Evolutionary conservation across 2,113 vertebrate genomes (phyloP).

Genomic region (Paramisgurnus dabryanus): DNA sequence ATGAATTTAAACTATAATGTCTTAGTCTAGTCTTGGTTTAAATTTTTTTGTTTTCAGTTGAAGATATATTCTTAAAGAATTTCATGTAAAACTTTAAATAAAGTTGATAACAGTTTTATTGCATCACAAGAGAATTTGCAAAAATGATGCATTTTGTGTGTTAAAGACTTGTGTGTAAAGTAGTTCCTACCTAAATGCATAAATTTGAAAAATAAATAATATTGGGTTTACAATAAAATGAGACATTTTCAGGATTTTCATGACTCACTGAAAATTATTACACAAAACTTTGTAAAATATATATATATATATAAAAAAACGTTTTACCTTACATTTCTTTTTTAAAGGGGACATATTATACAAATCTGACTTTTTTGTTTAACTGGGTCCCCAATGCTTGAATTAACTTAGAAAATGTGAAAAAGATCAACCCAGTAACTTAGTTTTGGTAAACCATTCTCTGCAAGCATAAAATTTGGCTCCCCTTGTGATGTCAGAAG

Average conservation of each 20-base stretch:
- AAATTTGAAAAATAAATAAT: background rate
- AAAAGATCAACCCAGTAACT: no score
- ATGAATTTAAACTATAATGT: background rate
- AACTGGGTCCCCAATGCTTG: no score
- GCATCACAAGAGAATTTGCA: background rate
- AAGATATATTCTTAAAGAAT: background rate
- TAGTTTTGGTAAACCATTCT: no score
- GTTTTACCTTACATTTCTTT: no score
- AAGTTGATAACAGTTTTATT: background rate
- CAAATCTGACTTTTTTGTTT: no score
- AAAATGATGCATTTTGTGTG: background rate
- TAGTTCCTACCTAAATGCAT: background rate
- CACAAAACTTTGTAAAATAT: no score
- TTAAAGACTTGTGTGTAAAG: constrained; percentile 13
- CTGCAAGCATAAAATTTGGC: no score
- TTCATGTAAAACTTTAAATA: background rate
- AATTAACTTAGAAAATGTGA: no score
- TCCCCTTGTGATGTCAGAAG: no score
- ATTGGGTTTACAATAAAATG: background rate
- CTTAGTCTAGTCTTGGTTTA: background rate
- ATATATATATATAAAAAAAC: no score
- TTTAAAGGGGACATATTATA: no score
- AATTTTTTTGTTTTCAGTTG: background rate
- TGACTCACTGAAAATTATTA: background rate
- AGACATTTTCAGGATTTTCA: background rate